A percentile compares a stretch with the other conserved stretches of the same genome.
Conservation (phyloP, 2,888 invertebrate species). For the Byasa hedistus region DNA sequence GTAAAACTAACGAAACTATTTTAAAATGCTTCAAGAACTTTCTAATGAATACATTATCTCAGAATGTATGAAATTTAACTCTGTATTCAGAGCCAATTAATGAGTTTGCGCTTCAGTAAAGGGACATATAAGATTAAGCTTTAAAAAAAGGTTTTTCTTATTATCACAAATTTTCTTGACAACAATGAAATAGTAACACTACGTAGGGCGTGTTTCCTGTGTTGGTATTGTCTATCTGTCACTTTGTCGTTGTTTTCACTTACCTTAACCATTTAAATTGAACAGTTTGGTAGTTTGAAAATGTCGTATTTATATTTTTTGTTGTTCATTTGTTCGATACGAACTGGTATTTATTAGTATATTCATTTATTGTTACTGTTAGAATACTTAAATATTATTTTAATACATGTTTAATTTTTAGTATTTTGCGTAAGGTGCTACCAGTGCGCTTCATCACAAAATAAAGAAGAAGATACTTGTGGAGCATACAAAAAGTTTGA, state of each 20-base stretch:
- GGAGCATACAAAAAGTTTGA: conserved; percentile 94
- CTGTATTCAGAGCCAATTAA: neutral
- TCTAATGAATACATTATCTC: neutral
- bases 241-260: conserved; percentile 21
- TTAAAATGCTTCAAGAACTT: neutral
- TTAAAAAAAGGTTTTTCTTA: conserved; percentile 4
- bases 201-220: conserved; percentile 15
- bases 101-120: neutral
- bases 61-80: neutral
- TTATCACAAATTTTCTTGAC: conserved; percentile 6
- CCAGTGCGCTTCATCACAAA: conserved; percentile 94
- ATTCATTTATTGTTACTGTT: neutral
- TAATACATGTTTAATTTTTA: conserved; percentile 48
- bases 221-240: conserved; percentile 1
- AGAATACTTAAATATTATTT: conserved; percentile 10
- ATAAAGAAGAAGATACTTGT: conserved; percentile 90
- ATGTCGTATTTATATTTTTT: conserved; percentile 31
- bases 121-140: neutral
- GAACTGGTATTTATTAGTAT: conserved; percentile 36
- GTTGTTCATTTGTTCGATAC: conserved; percentile 36
- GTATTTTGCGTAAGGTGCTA: conserved; percentile 91
- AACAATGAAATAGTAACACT: conserved; percentile 9
- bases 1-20: neutral
- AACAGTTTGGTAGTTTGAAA: conserved; percentile 20
- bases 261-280: conserved; percentile 9